phyloP scores from a whole-genome alignment of 1,140 invertebrate genomes.

The Apis dorsata region DNA sequence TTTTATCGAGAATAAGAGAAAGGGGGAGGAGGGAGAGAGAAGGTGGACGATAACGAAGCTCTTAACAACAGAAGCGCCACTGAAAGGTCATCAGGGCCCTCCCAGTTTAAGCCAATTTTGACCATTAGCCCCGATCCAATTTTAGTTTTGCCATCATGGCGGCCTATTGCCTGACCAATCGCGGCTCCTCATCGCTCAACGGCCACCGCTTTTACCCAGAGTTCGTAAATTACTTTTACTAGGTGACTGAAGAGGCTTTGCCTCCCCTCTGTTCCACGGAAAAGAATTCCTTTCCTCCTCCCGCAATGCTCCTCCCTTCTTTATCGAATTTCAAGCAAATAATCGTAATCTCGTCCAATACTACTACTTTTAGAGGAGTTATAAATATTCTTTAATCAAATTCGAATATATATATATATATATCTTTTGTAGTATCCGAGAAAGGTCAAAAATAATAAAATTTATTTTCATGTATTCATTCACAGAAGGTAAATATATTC shows the following conservation, averaged over 20 bases:
- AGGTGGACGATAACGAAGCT: slow-evolving; percentile 65
- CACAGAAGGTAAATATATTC: no score
- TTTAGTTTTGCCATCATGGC: slow-evolving; percentile 66
- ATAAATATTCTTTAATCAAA: no score
- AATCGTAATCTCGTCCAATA: not conserved
- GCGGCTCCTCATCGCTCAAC: slow-evolving; percentile 44
- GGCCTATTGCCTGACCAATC: slow-evolving; percentile 59
- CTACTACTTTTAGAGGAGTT: no score
- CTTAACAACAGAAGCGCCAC: slow-evolving; percentile 59
- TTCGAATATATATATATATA: no score
- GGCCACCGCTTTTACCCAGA: slow-evolving; percentile 33
- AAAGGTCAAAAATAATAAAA: no score
- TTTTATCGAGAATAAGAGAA: slow-evolving; percentile 52
- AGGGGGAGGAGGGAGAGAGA: slow-evolving; percentile 20
- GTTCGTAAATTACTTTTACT: slow-evolving; percentile 61
- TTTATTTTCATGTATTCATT: no score
- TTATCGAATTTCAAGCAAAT: not conserved
- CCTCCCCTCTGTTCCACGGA: slow-evolving; percentile 29
- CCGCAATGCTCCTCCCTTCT: not conserved
- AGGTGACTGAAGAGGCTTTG: slow-evolving; percentile 48
- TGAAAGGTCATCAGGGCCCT: slow-evolving; percentile 64
- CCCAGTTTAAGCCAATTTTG: slow-evolving; percentile 72
- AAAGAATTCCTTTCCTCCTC: not conserved
- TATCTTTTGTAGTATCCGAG: no score
- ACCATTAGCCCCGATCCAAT: slow-evolving; percentile 73